Evolutionary conservation across 2,113 vertebrate species (phyloP).

Genomic region (Cinclus mexicanus): DNA sequence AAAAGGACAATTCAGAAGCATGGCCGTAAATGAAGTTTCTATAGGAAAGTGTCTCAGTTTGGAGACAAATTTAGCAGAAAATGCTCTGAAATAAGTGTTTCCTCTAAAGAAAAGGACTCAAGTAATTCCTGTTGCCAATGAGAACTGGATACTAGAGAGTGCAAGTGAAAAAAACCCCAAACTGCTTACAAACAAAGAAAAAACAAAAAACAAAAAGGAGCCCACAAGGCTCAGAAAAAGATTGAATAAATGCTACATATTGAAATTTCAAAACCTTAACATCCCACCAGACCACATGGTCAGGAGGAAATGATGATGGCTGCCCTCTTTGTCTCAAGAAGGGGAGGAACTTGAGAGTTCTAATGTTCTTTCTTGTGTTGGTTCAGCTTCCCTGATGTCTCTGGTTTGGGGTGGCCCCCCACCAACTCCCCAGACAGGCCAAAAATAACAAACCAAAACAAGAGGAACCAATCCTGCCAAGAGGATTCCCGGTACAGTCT

Average conservation of each 20-base stretch:
- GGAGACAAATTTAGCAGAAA: neutral
- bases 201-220: neutral
- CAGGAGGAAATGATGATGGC: neutral
- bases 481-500: neutral
- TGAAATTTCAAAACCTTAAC: neutral
- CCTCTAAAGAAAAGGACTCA: neutral
- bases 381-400: neutral
- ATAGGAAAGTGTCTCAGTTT: neutral
- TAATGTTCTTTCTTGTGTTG: neutral
- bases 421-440: rapidly evolving
- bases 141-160: neutral
- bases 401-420: rapidly evolving
- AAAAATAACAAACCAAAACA: neutral
- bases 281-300: neutral
- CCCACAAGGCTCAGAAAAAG: neutral
- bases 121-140: neutral
- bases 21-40: neutral
- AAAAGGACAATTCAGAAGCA: neutral
- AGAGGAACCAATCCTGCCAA: neutral
- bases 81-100: neutral
- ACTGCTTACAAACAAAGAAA: neutral
- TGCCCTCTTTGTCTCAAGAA: neutral
- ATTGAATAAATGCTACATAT: neutral
- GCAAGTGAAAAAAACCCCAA: neutral
- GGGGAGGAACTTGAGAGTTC: no score